These are phyloP conservation scores for Petrolisthes manimaculis DNA, from an alignment of 2,888 invertebrate genomes.

Conservation along the genomic window DNA sequence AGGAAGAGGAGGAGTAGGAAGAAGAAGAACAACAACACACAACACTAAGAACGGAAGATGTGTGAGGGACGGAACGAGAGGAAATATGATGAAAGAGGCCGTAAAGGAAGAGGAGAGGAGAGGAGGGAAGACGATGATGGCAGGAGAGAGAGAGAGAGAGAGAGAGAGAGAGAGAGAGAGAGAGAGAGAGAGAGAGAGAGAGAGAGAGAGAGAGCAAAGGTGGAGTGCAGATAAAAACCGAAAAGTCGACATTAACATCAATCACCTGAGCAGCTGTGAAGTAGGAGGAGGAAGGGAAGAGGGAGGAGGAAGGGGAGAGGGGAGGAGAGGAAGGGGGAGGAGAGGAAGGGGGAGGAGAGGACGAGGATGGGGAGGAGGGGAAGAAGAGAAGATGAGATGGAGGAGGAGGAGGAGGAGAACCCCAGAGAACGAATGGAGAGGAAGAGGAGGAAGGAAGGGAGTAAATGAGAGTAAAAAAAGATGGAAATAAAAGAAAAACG, in stretches of 20 bases:
- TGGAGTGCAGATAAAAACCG: no score
- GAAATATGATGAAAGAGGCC: conserved; percentile 2
- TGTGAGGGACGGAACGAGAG: neutral
- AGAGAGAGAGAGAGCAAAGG: no score
- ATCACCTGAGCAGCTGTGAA: no score
- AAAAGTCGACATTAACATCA: no score
- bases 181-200: neutral
- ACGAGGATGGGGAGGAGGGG: neutral
- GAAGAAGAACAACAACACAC: no score
- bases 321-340: neutral
- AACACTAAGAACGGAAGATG: neutral
- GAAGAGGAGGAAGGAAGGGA: neutral
- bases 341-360: neutral
- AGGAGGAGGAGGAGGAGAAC: neutral
- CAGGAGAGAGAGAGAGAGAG: neutral
- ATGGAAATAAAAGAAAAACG: neutral
- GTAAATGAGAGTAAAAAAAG: neutral
- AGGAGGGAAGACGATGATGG: neutral
- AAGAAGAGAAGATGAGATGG: neutral
- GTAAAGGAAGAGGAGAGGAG: neutral
- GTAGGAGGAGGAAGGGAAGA: no score
- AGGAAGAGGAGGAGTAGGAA: no score
- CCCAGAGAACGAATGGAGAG: neutral
- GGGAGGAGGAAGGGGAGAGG: neutral
- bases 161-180: neutral